Conservation (phyloP, 2,888 invertebrate genomes). For the Drosophila sordidapex region DNA sequence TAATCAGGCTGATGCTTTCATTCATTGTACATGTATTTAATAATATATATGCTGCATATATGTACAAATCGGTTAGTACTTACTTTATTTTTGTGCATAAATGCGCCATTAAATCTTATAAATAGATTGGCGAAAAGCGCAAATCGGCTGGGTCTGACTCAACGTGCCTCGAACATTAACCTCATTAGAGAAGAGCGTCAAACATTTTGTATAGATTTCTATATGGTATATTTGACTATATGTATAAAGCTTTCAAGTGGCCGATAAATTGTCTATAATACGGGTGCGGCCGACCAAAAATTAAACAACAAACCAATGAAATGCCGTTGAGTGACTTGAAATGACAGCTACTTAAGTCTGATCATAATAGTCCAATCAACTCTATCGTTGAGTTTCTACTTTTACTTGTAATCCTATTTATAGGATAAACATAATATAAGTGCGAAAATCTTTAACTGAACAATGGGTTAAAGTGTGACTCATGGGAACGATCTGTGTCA, state of each 20-base stretch:
- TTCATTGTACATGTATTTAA: conserved; percentile 14
- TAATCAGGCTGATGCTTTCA: conserved; percentile 37
- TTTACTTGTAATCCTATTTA: conserved; percentile 2
- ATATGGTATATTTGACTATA: conserved; percentile 22
- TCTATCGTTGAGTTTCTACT: not conserved
- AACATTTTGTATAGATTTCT: conserved; percentile 38
- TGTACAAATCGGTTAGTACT: conserved; percentile 62
- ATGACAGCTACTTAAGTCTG: conserved; percentile 6
- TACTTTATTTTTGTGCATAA: conserved; percentile 76
- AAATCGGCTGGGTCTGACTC: conserved; percentile 63
- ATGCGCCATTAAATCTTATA: conserved; percentile 78
- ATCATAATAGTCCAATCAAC: conserved; percentile 5
- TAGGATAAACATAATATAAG: not conserved
- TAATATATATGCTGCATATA: conserved; percentile 10
- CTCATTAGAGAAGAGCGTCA: conserved; percentile 66
- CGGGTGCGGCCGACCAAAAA: conserved; percentile 27
- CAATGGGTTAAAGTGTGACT: not conserved
- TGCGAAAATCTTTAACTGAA: not conserved
- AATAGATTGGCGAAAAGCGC: conserved; percentile 70
- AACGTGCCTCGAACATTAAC: conserved; percentile 77
- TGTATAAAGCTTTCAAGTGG: conserved; percentile 32
- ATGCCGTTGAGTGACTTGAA: conserved; percentile 1
- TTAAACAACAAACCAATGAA: conserved; percentile 16
- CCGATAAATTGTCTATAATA: conserved; percentile 43
- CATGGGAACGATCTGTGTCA: not conserved